phyloP scores from a whole-genome alignment of 2,113 vertebrate species.

The Cervus canadensis region DNA sequence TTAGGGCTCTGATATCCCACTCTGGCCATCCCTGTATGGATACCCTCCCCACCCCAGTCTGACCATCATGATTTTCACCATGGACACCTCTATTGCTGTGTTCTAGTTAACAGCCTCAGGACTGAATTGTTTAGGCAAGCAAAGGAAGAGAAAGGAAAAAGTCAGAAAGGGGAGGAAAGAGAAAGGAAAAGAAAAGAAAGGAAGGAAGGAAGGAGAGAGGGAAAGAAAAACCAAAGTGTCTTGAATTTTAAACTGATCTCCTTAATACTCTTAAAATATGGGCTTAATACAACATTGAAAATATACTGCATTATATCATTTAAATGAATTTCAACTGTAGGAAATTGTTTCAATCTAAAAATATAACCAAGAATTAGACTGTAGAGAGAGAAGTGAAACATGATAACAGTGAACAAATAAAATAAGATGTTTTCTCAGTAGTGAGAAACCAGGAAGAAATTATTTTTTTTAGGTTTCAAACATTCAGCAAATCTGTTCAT shows the following conservation, averaged over 20 bases:
- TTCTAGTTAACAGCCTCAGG: neutral
- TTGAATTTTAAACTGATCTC: neutral
- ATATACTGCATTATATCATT: neutral
- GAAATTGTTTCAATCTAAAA: neutral
- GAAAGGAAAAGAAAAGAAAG: neutral
- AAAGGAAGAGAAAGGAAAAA: neutral
- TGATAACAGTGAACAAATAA: neutral
- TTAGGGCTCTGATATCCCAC: neutral
- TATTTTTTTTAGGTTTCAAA: constrained; percentile 84
- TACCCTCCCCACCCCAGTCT: neutral
- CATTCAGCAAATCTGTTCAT: constrained; percentile 49
- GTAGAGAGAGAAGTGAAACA: neutral
- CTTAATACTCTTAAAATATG: neutral
- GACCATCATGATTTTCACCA: neutral
- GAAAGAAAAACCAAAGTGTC: neutral
- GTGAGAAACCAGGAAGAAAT: constrained; percentile 83
- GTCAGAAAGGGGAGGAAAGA: neutral
- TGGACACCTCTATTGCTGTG: neutral
- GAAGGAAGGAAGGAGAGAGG: neutral
- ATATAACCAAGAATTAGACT: constrained; percentile 25
- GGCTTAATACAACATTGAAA: neutral
- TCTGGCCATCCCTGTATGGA: neutral
- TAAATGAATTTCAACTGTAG: neutral
- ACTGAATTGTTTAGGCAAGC: neutral
- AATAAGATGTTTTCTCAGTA: constrained; percentile 59